A percentile compares a stretch with the other conserved stretches of the same genome.
phyloP scores from a whole-genome alignment of 2,888 invertebrate genomes.

The Oxyteleia sp. region DNA sequence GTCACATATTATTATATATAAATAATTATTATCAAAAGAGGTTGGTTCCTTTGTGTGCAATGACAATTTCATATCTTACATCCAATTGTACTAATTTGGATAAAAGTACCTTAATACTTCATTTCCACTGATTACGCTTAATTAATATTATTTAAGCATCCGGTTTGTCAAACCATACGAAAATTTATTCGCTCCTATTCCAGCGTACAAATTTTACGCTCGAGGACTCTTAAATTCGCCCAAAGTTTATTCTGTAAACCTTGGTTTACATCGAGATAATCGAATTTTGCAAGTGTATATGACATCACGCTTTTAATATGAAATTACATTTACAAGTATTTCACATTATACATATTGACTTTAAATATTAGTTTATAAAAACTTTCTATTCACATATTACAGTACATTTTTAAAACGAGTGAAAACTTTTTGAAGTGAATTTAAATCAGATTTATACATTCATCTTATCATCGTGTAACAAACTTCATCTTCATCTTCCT shows the following conservation, averaged over 20 bases:
- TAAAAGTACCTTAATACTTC: background rate
- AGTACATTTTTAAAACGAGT: too few species aligned
- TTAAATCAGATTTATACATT: too few species aligned
- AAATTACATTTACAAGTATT: constrained; percentile 5
- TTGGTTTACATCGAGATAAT: constrained; percentile 37
- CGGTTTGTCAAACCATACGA: constrained; percentile 23
- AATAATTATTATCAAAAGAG: too few species aligned
- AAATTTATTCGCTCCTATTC: constrained; percentile 48
- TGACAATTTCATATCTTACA: too few species aligned
- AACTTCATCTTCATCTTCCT: too few species aligned
- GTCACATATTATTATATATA: too few species aligned
- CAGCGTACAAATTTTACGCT: constrained; percentile 38
- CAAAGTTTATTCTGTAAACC: constrained; percentile 43
- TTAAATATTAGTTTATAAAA: too few species aligned
- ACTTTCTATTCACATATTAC: too few species aligned
- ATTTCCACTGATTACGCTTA: background rate
- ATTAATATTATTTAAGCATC: constrained; percentile 20
- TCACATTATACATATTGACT: background rate
- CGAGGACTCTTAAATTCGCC: constrained; percentile 44
- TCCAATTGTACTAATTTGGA: too few species aligned
- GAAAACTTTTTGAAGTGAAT: too few species aligned
- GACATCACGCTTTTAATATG: constrained; percentile 17
- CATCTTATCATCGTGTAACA: too few species aligned
- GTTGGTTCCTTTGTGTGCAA: too few species aligned
- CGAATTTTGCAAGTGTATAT: constrained; percentile 23